Conservation (phyloP, 2,113 vertebrate species). For the Ammospiza nelsoni region DNA sequence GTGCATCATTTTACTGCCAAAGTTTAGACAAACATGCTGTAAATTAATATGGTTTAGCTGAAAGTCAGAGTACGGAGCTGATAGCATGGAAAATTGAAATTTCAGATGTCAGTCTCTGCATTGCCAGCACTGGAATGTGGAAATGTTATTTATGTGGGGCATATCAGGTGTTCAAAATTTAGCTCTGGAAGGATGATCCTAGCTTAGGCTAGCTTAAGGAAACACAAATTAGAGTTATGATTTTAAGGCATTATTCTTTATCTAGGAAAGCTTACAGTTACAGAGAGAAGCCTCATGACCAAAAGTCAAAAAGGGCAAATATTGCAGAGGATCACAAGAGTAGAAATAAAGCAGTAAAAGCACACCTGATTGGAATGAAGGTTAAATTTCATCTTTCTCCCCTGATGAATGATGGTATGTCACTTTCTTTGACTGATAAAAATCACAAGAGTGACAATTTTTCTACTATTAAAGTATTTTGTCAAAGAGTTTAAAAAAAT, state of each 20-base stretch:
- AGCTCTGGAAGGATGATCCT: neutral
- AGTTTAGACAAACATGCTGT: neutral
- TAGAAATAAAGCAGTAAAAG: neutral
- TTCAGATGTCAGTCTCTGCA: neutral
- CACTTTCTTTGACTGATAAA: neutral
- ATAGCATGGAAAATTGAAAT: neutral
- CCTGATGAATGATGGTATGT: neutral
- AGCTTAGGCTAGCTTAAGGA: neutral
- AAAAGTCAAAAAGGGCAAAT: neutral
- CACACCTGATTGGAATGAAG: neutral
- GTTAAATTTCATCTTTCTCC: neutral
- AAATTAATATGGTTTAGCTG: neutral
- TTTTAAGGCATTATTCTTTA: neutral
- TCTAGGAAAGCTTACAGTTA: neutral
- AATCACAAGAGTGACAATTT: neutral
- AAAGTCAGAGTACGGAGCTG: neutral
- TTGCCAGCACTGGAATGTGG: neutral
- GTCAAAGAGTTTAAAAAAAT: neutral
- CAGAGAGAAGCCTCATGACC: neutral
- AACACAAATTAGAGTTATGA: neutral
- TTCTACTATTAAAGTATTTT: neutral
- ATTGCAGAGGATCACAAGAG: neutral
- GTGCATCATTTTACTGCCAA: neutral
- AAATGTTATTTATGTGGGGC: neutral
- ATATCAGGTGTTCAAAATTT: neutral